Conservation (phyloP, 2,888 invertebrate genomes). For the Plebejus melissa region DNA sequence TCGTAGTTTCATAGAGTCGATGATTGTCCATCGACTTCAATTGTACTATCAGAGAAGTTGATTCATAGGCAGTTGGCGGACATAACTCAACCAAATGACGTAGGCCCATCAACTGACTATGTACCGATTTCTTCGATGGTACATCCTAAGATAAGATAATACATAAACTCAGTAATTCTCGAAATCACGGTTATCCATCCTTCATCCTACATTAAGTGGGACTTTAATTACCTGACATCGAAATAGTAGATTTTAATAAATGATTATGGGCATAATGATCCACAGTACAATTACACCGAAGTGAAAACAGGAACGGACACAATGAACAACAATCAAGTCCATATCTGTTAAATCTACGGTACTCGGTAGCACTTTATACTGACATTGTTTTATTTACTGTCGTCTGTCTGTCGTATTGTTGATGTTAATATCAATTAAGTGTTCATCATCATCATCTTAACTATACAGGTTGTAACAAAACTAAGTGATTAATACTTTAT, state of each 20-base stretch:
- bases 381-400: neutral
- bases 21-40: too few species aligned
- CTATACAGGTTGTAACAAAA: too few species aligned
- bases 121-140: too few species aligned
- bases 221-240: neutral
- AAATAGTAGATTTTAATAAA: neutral
- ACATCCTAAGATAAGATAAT: too few species aligned
- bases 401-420: neutral
- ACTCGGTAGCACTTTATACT: neutral
- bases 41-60: too few species aligned
- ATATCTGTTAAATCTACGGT: neutral
- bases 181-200: too few species aligned
- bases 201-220: too few species aligned
- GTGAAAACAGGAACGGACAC: conserved; percentile 21
- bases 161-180: too few species aligned
- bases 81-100: too few species aligned
- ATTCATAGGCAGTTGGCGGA: too few species aligned
- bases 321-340: conserved; percentile 11
- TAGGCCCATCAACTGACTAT: too few species aligned
- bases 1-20: neutral
- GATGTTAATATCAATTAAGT: neutral
- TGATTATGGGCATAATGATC: neutral
- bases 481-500: neutral
- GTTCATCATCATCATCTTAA: neutral
- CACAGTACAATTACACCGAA: conserved; percentile 6